These are phyloP conservation scores for Lethrus apterus DNA, from an alignment of 1,140 invertebrate genomes.

Conservation along the genomic window DNA sequence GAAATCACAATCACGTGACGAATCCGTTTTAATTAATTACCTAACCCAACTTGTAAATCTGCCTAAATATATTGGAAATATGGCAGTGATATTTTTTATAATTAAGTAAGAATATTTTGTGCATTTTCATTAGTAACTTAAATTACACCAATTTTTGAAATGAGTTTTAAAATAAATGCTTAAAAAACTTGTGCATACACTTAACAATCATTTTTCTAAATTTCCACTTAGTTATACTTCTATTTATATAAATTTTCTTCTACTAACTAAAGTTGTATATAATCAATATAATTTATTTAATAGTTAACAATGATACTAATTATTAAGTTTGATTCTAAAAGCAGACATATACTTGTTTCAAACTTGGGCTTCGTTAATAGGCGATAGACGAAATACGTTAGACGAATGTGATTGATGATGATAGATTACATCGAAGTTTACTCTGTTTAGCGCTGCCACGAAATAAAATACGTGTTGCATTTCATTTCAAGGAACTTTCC, in stretches of 20 bases:
- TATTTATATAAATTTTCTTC: slow-evolving; percentile 24
- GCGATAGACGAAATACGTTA: too few relatives aligned
- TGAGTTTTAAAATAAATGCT: neutral
- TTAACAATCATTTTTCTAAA: slow-evolving; percentile 11
- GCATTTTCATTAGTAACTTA: slow-evolving; percentile 19
- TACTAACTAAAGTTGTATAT: slow-evolving; percentile 37
- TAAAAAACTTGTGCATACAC: slow-evolving; percentile 4
- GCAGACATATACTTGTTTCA: slow-evolving; percentile 36
- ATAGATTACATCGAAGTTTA: too few relatives aligned
- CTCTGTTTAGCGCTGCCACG: slow-evolving; percentile 34
- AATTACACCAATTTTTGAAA: neutral
- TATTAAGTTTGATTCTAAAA: slow-evolving; percentile 41
- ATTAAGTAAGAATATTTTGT: slow-evolving; percentile 29
- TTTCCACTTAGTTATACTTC: slow-evolving; percentile 3
- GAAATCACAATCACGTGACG: slow-evolving; percentile 6
- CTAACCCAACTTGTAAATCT: slow-evolving; percentile 23
- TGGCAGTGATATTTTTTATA: slow-evolving; percentile 34
- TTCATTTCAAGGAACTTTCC: too few relatives aligned
- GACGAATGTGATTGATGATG: too few relatives aligned
- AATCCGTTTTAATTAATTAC: slow-evolving; percentile 3
- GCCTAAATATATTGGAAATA: slow-evolving; percentile 29
- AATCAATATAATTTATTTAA: slow-evolving; percentile 32
- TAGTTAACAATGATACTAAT: slow-evolving; percentile 41
- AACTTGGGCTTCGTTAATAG: too few relatives aligned
- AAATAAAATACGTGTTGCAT: slow-evolving; percentile 25